A percentile compares a stretch with the other conserved stretches of the same genome.
These are phyloP conservation scores for Otis tarda DNA, from an alignment of 2,113 vertebrate species.

Conservation along the genomic window DNA sequence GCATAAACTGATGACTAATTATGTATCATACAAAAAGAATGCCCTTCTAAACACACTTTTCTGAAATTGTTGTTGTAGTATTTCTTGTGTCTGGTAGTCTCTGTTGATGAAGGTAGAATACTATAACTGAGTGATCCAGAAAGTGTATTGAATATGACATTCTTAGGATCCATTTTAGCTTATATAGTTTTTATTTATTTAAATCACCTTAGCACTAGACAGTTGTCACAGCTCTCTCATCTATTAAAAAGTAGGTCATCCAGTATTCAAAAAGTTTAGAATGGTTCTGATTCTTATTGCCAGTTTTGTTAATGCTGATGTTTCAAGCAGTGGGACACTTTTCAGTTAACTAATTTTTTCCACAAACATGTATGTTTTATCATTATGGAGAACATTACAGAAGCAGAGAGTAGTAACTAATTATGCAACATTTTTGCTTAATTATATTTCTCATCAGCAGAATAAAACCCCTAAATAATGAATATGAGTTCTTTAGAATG, in stretches of 20 bases:
- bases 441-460: conserved; percentile 15
- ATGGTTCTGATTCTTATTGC: not conserved
- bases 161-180: not conserved
- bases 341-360: not conserved
- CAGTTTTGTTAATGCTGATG: not conserved
- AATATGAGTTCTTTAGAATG: conserved; percentile 6
- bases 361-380: not conserved
- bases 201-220: not conserved
- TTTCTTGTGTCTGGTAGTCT: not conserved
- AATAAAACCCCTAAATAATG: conserved; percentile 26
- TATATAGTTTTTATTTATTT: not conserved
- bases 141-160: not conserved
- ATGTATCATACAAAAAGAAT: not conserved
- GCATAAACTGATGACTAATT: not conserved
- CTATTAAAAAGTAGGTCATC: not conserved
- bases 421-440: not conserved
- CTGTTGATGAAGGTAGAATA: not conserved
- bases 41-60: not conserved
- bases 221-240: not conserved
- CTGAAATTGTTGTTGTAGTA: not conserved
- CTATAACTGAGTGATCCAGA: not conserved
- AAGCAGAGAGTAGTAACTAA: not conserved
- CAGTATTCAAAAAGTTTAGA: not conserved
- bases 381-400: not conserved
- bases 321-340: not conserved